Conservation (phyloP, 2,113 vertebrate genomes). For the Gadus macrocephalus region DNA sequence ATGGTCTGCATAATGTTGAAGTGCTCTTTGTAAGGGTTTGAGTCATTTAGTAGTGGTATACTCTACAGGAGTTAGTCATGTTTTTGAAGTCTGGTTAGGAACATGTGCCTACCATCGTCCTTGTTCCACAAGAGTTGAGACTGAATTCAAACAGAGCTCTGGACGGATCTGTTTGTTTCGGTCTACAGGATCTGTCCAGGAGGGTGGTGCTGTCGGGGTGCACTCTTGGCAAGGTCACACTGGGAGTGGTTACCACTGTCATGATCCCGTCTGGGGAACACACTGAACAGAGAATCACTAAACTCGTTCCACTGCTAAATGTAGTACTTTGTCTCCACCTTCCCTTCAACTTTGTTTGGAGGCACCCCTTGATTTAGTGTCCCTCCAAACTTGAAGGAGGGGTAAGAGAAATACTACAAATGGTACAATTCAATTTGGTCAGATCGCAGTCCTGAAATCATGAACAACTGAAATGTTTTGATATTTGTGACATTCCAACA, state of each 20-base stretch:
- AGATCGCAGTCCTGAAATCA: neutral
- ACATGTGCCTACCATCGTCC: constrained; percentile 35
- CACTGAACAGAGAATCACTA: constrained; percentile 39
- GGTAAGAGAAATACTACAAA: no score
- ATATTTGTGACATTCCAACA: no score
- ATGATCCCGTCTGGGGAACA: constrained; percentile 68
- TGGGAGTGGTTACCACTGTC: constrained; percentile 41
- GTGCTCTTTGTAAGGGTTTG: neutral
- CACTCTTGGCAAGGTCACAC: constrained; percentile 51
- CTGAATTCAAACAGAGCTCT: constrained; percentile 62
- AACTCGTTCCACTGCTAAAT: neutral
- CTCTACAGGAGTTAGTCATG: no score
- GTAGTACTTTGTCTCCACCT: neutral
- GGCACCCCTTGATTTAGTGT: no score
- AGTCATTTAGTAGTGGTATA: neutral
- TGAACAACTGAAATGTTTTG: no score
- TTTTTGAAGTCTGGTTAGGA: no score
- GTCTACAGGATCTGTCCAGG: constrained; percentile 54
- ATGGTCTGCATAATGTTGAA: no score
- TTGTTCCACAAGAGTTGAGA: constrained; percentile 63
- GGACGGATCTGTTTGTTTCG: constrained; percentile 33
- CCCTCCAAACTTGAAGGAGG: no score
- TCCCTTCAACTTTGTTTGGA: no score
- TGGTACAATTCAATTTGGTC: neutral
- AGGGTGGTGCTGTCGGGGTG: constrained; percentile 50